A percentile compares a stretch with the other conserved stretches of the same genome.
Conservation (phyloP, 2,113 vertebrate genomes). For the Dasyprocta punctata region DNA sequence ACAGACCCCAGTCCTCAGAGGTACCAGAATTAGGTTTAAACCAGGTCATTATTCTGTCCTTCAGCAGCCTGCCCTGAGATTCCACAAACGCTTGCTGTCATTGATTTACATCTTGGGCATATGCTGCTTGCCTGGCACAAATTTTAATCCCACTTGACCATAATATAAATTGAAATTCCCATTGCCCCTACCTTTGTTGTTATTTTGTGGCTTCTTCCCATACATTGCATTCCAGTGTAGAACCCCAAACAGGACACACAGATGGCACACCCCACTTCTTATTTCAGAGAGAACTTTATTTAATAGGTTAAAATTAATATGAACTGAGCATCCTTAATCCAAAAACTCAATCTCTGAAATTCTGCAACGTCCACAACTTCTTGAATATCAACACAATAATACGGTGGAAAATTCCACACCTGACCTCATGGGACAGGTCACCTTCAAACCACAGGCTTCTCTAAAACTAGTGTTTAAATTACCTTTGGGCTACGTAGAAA, state of each 20-base stretch:
- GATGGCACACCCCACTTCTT: not conserved
- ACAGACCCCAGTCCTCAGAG: not conserved
- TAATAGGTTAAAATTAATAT: not conserved
- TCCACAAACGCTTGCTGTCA: not conserved
- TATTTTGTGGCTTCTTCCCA: not conserved
- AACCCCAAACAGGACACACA: not conserved
- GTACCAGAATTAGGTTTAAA: not conserved
- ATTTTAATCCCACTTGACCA: not conserved
- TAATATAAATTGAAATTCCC: not conserved
- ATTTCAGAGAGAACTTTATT: not conserved
- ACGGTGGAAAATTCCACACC: not conserved
- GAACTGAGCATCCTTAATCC: not conserved
- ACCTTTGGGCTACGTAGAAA: not conserved
- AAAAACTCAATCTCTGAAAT: not conserved
- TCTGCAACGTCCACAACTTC: not conserved
- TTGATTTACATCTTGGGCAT: not conserved
- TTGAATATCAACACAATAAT: not conserved
- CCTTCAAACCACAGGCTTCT: not conserved
- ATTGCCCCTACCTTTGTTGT: not conserved
- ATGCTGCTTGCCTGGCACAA: not conserved
- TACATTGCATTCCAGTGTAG: not conserved
- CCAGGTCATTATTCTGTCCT: not conserved
- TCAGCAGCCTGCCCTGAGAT: not conserved
- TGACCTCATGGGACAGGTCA: not conserved
- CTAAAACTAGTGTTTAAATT: not conserved